Evolutionary conservation across 2,113 vertebrate species (phyloP).

Genomic region (Vicugna pacos): DNA sequence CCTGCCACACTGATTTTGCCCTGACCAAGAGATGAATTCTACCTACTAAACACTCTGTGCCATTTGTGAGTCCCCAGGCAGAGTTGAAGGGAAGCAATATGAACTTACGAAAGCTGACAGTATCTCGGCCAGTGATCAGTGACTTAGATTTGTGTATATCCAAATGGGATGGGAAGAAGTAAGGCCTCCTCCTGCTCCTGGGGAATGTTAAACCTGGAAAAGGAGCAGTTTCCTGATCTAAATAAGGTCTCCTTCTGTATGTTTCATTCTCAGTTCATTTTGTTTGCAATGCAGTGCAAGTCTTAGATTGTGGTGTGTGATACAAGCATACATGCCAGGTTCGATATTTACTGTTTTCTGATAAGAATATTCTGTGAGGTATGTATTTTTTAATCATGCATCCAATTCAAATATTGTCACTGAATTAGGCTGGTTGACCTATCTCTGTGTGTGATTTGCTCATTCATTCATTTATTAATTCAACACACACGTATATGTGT

Average conservation of each 20-base stretch:
- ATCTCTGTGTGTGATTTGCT: neutral
- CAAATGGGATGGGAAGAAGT: neutral
- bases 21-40: neutral
- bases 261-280: neutral
- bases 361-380: conserved; percentile 42
- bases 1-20: neutral
- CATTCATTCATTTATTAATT: neutral
- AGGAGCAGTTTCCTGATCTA: neutral
- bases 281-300: neutral
- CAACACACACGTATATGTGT: neutral
- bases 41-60: neutral
- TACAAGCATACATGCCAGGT: neutral
- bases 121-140: neutral
- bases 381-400: neutral
- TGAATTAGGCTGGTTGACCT: neutral
- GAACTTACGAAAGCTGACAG: neutral
- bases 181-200: neutral
- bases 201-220: neutral
- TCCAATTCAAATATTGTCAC: neutral
- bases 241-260: neutral
- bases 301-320: neutral
- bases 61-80: neutral
- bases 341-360: conserved; percentile 29
- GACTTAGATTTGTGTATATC: neutral
- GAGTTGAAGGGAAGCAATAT: neutral